A percentile compares a stretch with the other conserved stretches of the same genome.
Conservation (phyloP, 2,797 vertebrate species). For the Discoglossus pictus region DNA sequence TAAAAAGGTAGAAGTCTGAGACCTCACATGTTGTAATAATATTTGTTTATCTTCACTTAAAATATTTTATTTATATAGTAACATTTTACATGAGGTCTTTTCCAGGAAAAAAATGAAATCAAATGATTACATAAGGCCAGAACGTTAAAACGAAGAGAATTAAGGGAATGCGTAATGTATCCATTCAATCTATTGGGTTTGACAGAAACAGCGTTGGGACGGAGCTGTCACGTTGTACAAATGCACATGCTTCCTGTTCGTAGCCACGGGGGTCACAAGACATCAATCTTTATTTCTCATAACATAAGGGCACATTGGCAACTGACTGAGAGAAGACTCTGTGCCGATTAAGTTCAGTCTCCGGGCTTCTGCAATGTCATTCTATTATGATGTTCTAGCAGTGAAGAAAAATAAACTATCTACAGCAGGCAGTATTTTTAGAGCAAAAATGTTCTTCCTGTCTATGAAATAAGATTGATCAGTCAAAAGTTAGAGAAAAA, state of each 20-base stretch:
- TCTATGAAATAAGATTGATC: not conserved
- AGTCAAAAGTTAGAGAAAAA: not conserved
- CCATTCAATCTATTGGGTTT: not conserved
- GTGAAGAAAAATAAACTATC: slow-evolving; percentile 11
- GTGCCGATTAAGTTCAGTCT: slow-evolving; percentile 3
- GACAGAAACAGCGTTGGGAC: not conserved
- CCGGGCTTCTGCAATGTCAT: not conserved
- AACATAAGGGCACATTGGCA: not conserved
- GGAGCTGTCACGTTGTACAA: slow-evolving; percentile 11
- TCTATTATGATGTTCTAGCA: slow-evolving; percentile 16
- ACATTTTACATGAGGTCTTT: not conserved
- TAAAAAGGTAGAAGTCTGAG: too few species aligned
- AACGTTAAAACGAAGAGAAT: not conserved
- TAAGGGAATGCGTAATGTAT: not conserved
- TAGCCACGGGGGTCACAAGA: slow-evolving; percentile 3
- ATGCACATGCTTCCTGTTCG: slow-evolving; percentile 6
- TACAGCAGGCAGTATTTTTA: slow-evolving; percentile 13
- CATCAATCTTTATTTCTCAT: not conserved
- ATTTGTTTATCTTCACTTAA: slow-evolving; percentile 4
- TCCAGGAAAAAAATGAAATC: slow-evolving; percentile 11
- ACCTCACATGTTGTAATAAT: not conserved
- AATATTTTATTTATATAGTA: not conserved
- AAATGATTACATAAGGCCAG: slow-evolving; percentile 1
- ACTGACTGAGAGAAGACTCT: slow-evolving; percentile 2
- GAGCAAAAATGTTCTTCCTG: not conserved